phyloP scores from a whole-genome alignment of 2,888 invertebrate genomes.

The Lithophane socia region DNA sequence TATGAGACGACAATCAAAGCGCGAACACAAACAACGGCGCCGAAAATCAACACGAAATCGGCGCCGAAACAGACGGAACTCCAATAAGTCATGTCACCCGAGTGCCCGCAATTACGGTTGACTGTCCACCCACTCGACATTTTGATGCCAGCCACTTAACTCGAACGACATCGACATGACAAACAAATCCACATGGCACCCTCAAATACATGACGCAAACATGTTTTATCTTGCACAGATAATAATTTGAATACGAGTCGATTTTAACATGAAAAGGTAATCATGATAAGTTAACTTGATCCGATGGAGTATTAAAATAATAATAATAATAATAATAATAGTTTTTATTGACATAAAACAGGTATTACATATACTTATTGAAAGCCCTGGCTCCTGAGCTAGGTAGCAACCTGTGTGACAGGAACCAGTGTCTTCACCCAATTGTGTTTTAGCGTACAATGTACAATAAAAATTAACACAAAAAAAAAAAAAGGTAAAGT shows the following conservation, averaged over 20 bases:
- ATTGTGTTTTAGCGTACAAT: too few relatives aligned
- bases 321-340: too few relatives aligned
- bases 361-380: too few relatives aligned
- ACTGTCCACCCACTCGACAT: slow-evolving; percentile 54
- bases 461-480: too few relatives aligned
- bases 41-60: slow-evolving; percentile 55
- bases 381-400: too few relatives aligned
- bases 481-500: too few relatives aligned
- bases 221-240: slow-evolving; percentile 29
- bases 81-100: slow-evolving; percentile 60
- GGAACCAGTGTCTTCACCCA: too few relatives aligned
- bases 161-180: slow-evolving; percentile 20
- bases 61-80: slow-evolving; percentile 50
- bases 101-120: slow-evolving; percentile 57
- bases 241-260: slow-evolving; percentile 21
- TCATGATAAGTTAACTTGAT: slow-evolving; percentile 40
- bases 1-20: slow-evolving; percentile 49
- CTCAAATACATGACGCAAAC: slow-evolving; percentile 9
- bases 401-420: too few relatives aligned
- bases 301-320: not conserved
- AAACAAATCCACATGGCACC: slow-evolving; percentile 31
- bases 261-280: slow-evolving; percentile 43
- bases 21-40: slow-evolving; percentile 37
- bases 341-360: too few relatives aligned
- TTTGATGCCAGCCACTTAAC: slow-evolving; percentile 45